Evolutionary conservation across 2,888 invertebrate species (phyloP), one percentile per base, ranked within the genome.

Genomic region (Sesamia inferens): DNA sequence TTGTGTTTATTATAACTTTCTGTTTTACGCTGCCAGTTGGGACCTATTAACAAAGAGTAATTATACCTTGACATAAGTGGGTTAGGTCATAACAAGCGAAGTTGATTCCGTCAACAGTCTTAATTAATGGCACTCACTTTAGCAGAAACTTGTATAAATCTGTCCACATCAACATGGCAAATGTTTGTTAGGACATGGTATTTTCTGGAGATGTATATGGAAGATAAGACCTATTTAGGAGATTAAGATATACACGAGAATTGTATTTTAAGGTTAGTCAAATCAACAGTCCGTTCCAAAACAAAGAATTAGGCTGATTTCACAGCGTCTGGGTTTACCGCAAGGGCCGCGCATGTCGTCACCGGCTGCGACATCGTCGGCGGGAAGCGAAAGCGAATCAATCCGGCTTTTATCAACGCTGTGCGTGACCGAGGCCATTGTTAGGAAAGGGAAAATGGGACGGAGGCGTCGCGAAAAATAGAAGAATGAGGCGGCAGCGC

Each of bases 351-450:
- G 83, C 90, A 90, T 95, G 94, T 94, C 93, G 95, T 93, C 95
- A 95, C 85, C 87, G 81, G 77, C 87, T 89, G 83, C 88, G 89
- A 86, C 87, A 86, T 79, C 85, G 85, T 84, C 90, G 87, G 84
- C 86, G 92, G 90, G 94, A 94, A 94, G 93, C 95, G 96, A 96
- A 96, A 96, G 96, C 96, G 95, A 94, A 94, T 94, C 94, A 93
- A 95, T 95, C 86, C 91, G 94, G 87, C 90, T 92, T 92, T 92
- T 93, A 93, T 93, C 91, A 92, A 92, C 88, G 88, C 88, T 90
- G 90, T 92, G 94, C 95, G 95, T 95, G 95, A 95, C 94, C 93
- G 94, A 93, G 93, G 94, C 95, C 93, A 94, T 94, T 94, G 95
- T 96, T 94, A 91, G 92, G 92, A 93, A 95, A 95, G 92, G 91